Evolutionary conservation across 2,113 vertebrate species (phyloP), one percentile per base, ranked within the genome.

Genomic region (Rhipidura dahli): DNA sequence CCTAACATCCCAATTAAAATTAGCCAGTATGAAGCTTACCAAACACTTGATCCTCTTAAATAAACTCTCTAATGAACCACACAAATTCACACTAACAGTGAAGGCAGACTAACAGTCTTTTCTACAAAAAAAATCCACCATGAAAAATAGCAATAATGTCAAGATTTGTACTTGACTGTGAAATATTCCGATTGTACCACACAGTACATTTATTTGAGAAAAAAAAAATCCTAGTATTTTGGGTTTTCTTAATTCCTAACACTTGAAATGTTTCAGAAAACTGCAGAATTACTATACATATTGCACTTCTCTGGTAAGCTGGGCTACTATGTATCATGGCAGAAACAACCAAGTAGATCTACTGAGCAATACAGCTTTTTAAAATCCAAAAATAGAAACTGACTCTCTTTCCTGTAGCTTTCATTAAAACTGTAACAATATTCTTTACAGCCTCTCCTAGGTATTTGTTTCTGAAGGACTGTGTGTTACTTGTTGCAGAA

Each of bases 251-350:
- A 66, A 79, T 93, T 96, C 82, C 65, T 94, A 97, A 96, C 70
- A 93, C 84, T 96, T 97, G 94, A 97, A 97, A 97, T 84, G 83
- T 89, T 97, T 96, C 96, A 42, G 79, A 93, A 97, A 94, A 95
- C 94, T 97, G 90, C 96, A 96, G 87, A 95, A 68, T 93, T 81
- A 94, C 96, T 98, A 93, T 97, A 98, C 93, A 98, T 98, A 98
- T 98, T 98, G 97, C 98, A 98, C 98, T 97, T 96, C 93, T 96
- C 93, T 97, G 95, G 73, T 93, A 97, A 96, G 87, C 94, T 94
- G 96, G 96, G 96, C 96, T 95, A 96, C 92, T 96, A 92, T 15
- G 27, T 96, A 94, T 88, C 76, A 53, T 95, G 78, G 66, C n/a
- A 95, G 95, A 97, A 91, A 94, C 80, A 97, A 80, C 88, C 96